A percentile compares a stretch with the other conserved stretches of the same genome.
These are phyloP conservation scores for Meliscaeva auricollis DNA, from an alignment of 2,888 invertebrate species.

Conservation along the genomic window DNA sequence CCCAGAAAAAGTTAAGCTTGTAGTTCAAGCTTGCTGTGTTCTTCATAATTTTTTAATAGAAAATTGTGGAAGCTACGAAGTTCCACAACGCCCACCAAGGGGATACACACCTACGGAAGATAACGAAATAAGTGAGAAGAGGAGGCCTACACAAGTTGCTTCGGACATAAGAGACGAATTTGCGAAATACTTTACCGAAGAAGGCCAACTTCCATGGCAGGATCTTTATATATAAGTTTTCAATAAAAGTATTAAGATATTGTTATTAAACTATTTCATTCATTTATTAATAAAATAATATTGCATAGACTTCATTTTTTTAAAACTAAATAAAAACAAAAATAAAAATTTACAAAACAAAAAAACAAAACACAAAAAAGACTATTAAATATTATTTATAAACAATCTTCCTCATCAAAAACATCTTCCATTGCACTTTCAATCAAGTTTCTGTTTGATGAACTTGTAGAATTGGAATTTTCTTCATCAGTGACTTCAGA, in stretches of 20 bases:
- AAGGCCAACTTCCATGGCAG: background rate
- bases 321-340: background rate
- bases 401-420: no score
- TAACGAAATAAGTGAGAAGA: constrained; percentile 79
- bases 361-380: no score
- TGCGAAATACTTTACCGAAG: background rate
- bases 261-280: no score
- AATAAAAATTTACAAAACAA: background rate
- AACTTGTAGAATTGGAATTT: no score
- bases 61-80: background rate
- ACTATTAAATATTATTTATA: no score
- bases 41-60: constrained; percentile 52
- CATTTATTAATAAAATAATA: no score
- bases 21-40: constrained; percentile 33
- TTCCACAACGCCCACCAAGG: constrained; percentile 6
- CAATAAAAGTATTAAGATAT: no score
- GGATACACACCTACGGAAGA: background rate
- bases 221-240: no score
- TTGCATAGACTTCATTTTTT: no score
- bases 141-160: background rate
- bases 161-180: background rate
- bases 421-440: no score
- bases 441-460: no score
- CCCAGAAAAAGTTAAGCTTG: constrained; percentile 13
- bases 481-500: no score